These are phyloP conservation scores for Drosophila persimilis DNA, from an alignment of 1,140 invertebrate species.

Conservation along the genomic window DNA sequence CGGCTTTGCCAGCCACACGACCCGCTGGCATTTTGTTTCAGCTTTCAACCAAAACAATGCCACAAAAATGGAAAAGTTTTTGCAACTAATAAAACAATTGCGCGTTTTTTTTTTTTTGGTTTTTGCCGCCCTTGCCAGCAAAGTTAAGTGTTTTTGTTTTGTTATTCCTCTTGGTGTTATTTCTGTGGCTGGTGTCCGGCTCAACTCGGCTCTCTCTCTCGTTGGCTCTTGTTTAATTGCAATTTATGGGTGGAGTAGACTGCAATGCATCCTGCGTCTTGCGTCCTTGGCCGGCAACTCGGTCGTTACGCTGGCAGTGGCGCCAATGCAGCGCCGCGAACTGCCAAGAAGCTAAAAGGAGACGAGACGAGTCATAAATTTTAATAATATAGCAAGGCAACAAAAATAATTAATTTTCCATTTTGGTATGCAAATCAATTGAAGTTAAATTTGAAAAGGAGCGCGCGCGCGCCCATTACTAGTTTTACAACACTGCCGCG, in stretches of 20 bases:
- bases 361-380: too few relatives aligned
- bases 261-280: constrained; percentile 7
- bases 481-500: too few relatives aligned
- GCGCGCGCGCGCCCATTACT: too few relatives aligned
- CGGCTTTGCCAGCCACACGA: constrained; percentile 88
- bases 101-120: constrained; percentile 4
- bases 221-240: constrained; percentile 39
- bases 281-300: not conserved
- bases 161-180: not conserved
- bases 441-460: not conserved
- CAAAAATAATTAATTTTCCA: not conserved
- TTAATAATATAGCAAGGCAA: too few relatives aligned
- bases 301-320: constrained; percentile 1
- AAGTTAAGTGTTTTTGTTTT: constrained; percentile 13
- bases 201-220: not conserved
- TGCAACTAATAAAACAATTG: constrained; percentile 18
- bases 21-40: constrained; percentile 84
- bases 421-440: too few relatives aligned
- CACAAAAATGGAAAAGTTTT: not conserved
- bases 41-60: constrained; percentile 5
- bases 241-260: constrained; percentile 39
- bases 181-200: not conserved
- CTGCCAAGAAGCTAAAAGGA: too few relatives aligned
- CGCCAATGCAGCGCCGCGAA: constrained; percentile 1
- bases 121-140: constrained; percentile 31